Conservation (phyloP, 2,113 vertebrate genomes). For the Panthera leo region DNA sequence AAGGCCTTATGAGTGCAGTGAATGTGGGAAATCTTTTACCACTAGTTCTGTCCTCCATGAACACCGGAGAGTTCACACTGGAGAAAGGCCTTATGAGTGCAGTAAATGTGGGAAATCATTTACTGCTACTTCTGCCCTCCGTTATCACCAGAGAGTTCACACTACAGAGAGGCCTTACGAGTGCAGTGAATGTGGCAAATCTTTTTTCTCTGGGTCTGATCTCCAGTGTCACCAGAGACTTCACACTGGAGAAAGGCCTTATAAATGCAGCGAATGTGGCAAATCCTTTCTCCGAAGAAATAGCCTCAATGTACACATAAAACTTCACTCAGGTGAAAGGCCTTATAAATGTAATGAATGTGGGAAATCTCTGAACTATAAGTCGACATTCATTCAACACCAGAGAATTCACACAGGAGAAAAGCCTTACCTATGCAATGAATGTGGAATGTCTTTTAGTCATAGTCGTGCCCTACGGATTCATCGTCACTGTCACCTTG, state of each 20-base stretch:
- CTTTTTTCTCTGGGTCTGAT: background rate
- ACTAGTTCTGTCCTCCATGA: no score
- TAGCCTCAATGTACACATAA: background rate
- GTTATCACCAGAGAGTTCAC: background rate
- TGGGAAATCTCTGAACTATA: background rate
- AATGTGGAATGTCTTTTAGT: background rate
- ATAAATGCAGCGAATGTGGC: background rate
- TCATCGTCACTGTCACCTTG: background rate
- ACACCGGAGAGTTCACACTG: background rate
- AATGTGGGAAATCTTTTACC: no score
- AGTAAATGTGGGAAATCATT: background rate
- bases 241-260: background rate
- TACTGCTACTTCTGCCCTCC: background rate
- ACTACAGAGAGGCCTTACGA: background rate
- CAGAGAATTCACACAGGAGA: background rate
- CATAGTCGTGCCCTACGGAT: background rate
- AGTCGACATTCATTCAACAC: background rate
- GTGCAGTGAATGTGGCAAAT: background rate
- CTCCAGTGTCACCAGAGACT: background rate
- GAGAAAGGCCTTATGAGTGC: background rate
- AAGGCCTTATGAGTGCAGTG: no score
- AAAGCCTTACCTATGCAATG: background rate
- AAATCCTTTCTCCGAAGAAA: background rate
- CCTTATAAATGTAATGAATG: background rate
- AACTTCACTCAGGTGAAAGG: background rate